phyloP scores from a whole-genome alignment of 2,797 vertebrate species.

The Eremophila alpestris region DNA sequence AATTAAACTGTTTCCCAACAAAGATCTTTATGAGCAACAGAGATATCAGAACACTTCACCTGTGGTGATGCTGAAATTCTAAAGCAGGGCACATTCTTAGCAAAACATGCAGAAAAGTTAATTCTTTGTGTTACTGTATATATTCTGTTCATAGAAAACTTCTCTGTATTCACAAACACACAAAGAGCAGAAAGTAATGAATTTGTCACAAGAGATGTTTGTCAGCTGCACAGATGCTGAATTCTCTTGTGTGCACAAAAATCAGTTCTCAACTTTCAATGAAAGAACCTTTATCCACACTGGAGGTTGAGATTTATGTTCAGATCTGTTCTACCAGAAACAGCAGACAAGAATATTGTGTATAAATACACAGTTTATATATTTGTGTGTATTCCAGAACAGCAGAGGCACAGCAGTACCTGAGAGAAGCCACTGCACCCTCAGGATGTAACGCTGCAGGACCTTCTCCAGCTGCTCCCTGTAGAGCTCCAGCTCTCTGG shows the following conservation, averaged over 20 bases:
- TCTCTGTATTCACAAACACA: background rate
- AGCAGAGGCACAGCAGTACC: conserved; percentile 58
- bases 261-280: background rate
- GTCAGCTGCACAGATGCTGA: background rate
- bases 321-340: background rate
- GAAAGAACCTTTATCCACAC: background rate
- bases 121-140: background rate
- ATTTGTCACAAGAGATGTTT: background rate
- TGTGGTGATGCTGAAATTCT: background rate
- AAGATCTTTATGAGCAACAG: background rate
- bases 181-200: background rate
- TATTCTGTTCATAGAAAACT: background rate
- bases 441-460: conserved; percentile 66
- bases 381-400: background rate
- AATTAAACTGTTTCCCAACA: background rate
- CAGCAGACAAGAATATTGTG: background rate
- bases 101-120: background rate
- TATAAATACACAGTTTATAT: background rate
- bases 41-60: background rate
- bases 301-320: background rate
- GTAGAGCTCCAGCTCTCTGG: conserved; percentile 77
- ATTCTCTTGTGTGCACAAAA: background rate
- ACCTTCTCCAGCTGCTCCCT: conserved; percentile 65
- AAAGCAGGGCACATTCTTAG: background rate
- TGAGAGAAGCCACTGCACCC: conserved; percentile 84